Conservation (phyloP, 1,140 invertebrate species). For the Tachypleus tridentatus region DNA sequence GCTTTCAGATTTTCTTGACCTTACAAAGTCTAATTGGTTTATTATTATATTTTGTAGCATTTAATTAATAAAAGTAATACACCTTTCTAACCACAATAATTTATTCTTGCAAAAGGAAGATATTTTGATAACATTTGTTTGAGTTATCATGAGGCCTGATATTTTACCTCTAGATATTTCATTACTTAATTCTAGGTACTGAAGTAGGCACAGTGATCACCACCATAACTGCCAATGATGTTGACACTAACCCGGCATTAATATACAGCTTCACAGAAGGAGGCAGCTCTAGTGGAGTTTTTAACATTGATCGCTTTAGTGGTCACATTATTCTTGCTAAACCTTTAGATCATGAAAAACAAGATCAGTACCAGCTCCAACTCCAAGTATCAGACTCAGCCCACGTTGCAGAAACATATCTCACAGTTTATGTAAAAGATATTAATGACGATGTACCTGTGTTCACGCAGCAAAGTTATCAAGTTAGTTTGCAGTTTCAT, state of each 20-base stretch:
- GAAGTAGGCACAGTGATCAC: slow-evolving; percentile 77
- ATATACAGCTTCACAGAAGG: slow-evolving; percentile 50
- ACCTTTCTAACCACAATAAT: too few relatives aligned
- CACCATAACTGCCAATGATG: slow-evolving; percentile 86
- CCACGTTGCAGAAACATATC: slow-evolving; percentile 60
- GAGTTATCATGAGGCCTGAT: too few relatives aligned
- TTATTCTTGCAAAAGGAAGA: too few relatives aligned
- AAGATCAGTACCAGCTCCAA: slow-evolving; percentile 60
- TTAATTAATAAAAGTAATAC: too few relatives aligned
- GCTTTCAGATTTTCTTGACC: too few relatives aligned
- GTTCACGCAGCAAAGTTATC: slow-evolving; percentile 63
- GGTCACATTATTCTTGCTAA: slow-evolving; percentile 68
- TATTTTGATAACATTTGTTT: too few relatives aligned
- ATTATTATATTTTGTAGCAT: too few relatives aligned
- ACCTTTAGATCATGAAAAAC: slow-evolving; percentile 70
- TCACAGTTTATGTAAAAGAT: slow-evolving; percentile 72
- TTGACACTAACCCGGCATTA: slow-evolving; percentile 78
- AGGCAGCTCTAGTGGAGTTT: slow-evolving; percentile 45
- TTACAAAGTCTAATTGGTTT: too few relatives aligned
- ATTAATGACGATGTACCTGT: slow-evolving; percentile 81
- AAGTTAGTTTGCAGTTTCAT: background rate
- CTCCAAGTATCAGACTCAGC: slow-evolving; percentile 75
- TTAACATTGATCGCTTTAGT: slow-evolving; percentile 80
- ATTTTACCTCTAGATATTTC: too few relatives aligned
- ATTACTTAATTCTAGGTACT: slow-evolving; percentile 23